Evolutionary conservation across 2,113 vertebrate species (phyloP).

Genomic region (Pogonocichla stellata): DNA sequence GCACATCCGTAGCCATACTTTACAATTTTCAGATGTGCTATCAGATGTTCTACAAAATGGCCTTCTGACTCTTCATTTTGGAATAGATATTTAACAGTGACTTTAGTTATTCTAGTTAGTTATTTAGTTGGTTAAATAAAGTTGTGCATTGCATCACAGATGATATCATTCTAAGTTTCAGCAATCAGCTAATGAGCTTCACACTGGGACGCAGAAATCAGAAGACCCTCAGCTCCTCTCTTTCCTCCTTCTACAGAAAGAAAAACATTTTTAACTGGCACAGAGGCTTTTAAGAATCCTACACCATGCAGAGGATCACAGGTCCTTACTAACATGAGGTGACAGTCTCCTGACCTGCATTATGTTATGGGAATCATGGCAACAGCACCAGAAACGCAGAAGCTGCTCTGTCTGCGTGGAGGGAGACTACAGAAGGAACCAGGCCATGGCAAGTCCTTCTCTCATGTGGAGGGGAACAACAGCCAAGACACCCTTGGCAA

Average conservation of each 20-base stretch:
- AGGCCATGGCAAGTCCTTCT: background rate
- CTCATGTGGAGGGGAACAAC: background rate
- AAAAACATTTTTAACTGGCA: background rate
- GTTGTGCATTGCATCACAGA: background rate
- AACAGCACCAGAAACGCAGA: background rate
- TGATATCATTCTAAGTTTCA: background rate
- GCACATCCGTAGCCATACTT: background rate
- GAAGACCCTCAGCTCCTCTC: background rate
- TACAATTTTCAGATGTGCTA: background rate
- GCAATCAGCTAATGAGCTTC: background rate
- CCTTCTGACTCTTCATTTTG: background rate
- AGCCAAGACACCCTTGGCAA: background rate
- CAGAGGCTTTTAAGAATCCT: background rate
- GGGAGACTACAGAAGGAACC: background rate
- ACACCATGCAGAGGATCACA: background rate
- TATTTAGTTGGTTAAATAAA: background rate
- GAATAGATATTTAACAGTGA: background rate
- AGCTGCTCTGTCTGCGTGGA: background rate
- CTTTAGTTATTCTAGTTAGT: background rate
- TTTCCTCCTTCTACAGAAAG: background rate
- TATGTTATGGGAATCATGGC: fast-evolving
- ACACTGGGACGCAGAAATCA: background rate
- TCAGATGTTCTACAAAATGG: background rate
- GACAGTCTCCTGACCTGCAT: background rate
- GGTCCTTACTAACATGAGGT: background rate